These are phyloP conservation scores for Caenorhabditis sp. DNA, from an alignment of 2,888 invertebrate species.

Conservation along the genomic window DNA sequence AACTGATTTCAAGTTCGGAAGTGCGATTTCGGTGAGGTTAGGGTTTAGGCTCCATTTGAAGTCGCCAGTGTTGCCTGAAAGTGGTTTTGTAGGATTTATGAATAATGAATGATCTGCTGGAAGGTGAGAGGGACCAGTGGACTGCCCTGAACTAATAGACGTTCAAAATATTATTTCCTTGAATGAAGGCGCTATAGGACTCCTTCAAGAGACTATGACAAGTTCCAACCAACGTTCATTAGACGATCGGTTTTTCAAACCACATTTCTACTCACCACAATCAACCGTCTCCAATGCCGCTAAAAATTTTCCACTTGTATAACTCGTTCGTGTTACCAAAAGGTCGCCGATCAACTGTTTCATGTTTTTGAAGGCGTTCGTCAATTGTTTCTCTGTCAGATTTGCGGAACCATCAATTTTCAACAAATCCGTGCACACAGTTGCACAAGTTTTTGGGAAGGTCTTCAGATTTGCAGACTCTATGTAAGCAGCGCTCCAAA, in stretches of 20 bases:
- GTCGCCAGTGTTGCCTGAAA: slow-evolving; percentile 8
- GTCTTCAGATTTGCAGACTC: background rate
- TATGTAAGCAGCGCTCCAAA: background rate
- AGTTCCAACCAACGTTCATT: no score
- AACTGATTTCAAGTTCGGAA: slow-evolving; percentile 8
- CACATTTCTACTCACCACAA: slow-evolving; percentile 13
- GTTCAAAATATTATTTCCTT: no score
- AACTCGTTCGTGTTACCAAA: background rate
- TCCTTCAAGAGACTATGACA: no score
- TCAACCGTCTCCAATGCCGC: slow-evolving; percentile 3
- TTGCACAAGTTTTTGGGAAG: slow-evolving; percentile 13
- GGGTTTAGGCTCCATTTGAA: slow-evolving; percentile 15
- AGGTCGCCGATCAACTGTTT: slow-evolving; percentile 7
- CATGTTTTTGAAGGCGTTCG: slow-evolving; percentile 22
- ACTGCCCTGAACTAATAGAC: no score
- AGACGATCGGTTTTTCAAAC: no score
- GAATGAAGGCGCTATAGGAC: no score
- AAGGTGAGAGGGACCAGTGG: no score
- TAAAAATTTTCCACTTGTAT: slow-evolving; percentile 15
- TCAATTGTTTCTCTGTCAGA: slow-evolving; percentile 14
- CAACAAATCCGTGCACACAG: background rate
- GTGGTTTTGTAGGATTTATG: background rate
- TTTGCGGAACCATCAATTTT: background rate
- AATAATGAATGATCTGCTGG: background rate
- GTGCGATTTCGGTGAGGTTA: slow-evolving; percentile 15